Evolutionary conservation across 2,113 vertebrate genomes (phyloP), one percentile per base, ranked within the genome.

Genomic region (Ceyx melanurus): DNA sequence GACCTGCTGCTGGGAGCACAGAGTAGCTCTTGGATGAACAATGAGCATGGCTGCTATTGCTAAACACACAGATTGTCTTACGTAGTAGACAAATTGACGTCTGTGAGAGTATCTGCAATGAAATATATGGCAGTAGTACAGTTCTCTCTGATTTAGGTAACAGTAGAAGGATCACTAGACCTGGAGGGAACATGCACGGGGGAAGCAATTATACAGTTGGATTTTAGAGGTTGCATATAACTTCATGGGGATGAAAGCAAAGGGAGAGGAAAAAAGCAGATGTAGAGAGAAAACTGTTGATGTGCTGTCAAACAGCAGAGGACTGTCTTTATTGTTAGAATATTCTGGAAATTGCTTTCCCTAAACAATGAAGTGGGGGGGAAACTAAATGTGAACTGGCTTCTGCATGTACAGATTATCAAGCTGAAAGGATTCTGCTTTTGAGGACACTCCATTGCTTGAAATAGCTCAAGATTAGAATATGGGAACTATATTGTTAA

Each of bases 111-210:
- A 11, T 60, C 51, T 75, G 17, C 2, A 8, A 3, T 60, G 20
- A 56, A 51, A 26, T 54, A 18, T 58, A 12, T 21, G 13, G 12
- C 26, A 43, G n/a, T 7, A 57, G 15, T 22, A 3, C 2, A 10
- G 37, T 48, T 65, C 6, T 37, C 26, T 68, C 33, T 79, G 66
- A 46, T 61, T 82, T 33, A 26, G 54, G 43, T 71, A 20, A 11
- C 45, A 61, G 17, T 8, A 35, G 22, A 51, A 54, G 37, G 28
- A 74, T 70, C 61, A 2, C 31, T 89, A 84, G 62, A 66, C 46
- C 45, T 68, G 57, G 35, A 61, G 45, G 29, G 46, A 62, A 51
- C 25, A 22, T 1, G 1, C 3, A 3, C 0, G 2, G 7, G 22
- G n/a, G 33, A 62, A 68, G 35, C 19, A 33, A 15, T 64, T 61